Percentiles rank a stretch among this genome's conserved stretches.
phyloP scores from a whole-genome alignment of 2,113 vertebrate genomes.

The Varanus komodoensis region DNA sequence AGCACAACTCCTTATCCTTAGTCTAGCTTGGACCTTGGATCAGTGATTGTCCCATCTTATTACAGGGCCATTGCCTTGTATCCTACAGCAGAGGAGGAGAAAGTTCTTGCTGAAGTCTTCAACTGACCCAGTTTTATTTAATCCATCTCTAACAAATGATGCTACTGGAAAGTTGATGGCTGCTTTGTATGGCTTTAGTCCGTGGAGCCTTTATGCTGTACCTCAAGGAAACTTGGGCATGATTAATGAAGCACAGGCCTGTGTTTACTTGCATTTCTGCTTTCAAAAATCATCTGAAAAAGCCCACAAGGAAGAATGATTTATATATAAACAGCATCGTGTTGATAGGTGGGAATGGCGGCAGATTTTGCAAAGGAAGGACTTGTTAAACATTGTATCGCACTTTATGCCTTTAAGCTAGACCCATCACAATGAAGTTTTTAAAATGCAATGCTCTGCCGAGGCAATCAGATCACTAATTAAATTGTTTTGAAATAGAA shows the following conservation, averaged over 20 bases:
- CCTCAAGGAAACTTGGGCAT: slow-evolving; percentile 14
- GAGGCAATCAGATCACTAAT: slow-evolving; percentile 57
- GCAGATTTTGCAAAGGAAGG: not conserved
- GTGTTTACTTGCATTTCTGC: slow-evolving; percentile 18
- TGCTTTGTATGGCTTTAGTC: not conserved
- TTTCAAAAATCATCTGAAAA: slow-evolving; percentile 15
- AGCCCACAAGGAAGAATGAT: not conserved
- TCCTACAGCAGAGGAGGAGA: not conserved
- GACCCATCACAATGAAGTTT: slow-evolving; percentile 7
- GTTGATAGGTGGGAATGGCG: slow-evolving; percentile 12
- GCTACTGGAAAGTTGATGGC: not conserved
- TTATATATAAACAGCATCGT: slow-evolving; percentile 29
- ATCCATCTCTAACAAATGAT: not conserved
- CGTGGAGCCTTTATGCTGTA: not conserved
- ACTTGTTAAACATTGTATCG: not conserved
- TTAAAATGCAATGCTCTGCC: slow-evolving; percentile 45
- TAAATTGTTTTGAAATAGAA: slow-evolving; percentile 58
- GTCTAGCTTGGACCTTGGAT: not conserved
- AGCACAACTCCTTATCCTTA: not conserved
- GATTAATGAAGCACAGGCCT: slow-evolving; percentile 6
- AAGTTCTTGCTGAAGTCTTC: not conserved
- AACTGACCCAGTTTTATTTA: not conserved
- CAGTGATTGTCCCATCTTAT: not conserved
- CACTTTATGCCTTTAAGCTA: not conserved
- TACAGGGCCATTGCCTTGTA: not conserved